Conservation (phyloP, 2,113 vertebrate genomes). For the Colinus virginianus region DNA sequence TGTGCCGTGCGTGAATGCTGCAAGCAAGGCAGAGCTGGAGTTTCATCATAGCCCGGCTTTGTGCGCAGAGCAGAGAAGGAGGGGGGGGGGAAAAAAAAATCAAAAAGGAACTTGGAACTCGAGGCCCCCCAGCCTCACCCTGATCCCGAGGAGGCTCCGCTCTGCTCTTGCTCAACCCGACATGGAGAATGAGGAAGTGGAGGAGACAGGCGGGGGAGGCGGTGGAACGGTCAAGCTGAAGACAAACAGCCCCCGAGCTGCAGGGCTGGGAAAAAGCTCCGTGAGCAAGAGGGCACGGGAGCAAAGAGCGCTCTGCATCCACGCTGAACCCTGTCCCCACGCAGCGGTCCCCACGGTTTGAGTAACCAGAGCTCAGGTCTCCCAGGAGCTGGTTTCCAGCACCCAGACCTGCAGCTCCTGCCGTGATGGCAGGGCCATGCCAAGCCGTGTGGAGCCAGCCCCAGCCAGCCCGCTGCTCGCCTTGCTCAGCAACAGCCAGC, state of each 20-base stretch:
- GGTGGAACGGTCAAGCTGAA: slow-evolving; percentile 51
- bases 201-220: slow-evolving; percentile 66
- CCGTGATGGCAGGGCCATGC: background rate
- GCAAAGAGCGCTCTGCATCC: background rate
- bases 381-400: background rate
- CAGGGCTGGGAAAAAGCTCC: background rate
- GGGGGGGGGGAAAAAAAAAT: background rate
- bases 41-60: slow-evolving; percentile 57
- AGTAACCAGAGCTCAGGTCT: background rate
- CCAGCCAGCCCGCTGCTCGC: background rate
- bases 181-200: slow-evolving; percentile 70
- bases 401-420: rapidly evolving
- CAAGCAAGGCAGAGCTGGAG: slow-evolving; percentile 27
- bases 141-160: slow-evolving; percentile 31
- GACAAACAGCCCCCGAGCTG: slow-evolving; percentile 37
- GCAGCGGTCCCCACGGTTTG: background rate
- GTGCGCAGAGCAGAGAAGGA: background rate
- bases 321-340: rapidly evolving
- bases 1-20: slow-evolving; percentile 60
- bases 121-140: slow-evolving; percentile 58
- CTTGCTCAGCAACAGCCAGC: background rate
- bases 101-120: slow-evolving; percentile 56
- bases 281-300: background rate
- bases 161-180: slow-evolving; percentile 73
- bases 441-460: background rate